Conservation (phyloP, 1,140 invertebrate species). For the Temnothorax curvispinosus region DNA sequence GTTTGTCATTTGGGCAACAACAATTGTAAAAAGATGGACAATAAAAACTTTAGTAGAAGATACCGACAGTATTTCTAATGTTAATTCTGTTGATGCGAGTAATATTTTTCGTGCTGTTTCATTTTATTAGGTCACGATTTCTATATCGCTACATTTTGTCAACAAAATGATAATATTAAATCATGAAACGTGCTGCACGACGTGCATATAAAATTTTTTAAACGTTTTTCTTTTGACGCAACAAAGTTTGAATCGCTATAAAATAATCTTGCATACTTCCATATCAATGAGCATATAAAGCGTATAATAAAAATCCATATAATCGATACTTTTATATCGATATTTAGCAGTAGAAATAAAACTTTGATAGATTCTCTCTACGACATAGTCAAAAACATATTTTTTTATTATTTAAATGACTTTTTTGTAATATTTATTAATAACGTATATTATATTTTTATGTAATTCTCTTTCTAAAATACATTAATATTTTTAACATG, state of each 20-base stretch:
- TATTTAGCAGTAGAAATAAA: neutral
- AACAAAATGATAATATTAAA: neutral
- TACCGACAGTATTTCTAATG: too few relatives aligned
- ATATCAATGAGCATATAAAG: neutral
- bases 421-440: neutral
- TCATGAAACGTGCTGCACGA: neutral
- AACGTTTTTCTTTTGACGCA: neutral
- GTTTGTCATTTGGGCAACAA: too few relatives aligned
- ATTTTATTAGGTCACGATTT: conserved; percentile 5
- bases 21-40: too few relatives aligned
- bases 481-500: neutral
- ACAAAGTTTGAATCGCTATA: neutral
- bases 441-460: neutral
- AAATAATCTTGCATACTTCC: neutral
- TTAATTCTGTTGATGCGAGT: too few relatives aligned
- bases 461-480: neutral
- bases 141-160: neutral
- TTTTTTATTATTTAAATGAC: neutral
- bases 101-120: neutral
- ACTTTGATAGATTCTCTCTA: too few relatives aligned
- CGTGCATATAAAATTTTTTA: neutral
- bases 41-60: too few relatives aligned
- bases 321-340: neutral
- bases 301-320: neutral
- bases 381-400: too few relatives aligned